Percentiles rank a stretch among this genome's conserved stretches.
Evolutionary conservation across 2,797 vertebrate species (phyloP).

Genomic region (Girardinus metallicus): DNA sequence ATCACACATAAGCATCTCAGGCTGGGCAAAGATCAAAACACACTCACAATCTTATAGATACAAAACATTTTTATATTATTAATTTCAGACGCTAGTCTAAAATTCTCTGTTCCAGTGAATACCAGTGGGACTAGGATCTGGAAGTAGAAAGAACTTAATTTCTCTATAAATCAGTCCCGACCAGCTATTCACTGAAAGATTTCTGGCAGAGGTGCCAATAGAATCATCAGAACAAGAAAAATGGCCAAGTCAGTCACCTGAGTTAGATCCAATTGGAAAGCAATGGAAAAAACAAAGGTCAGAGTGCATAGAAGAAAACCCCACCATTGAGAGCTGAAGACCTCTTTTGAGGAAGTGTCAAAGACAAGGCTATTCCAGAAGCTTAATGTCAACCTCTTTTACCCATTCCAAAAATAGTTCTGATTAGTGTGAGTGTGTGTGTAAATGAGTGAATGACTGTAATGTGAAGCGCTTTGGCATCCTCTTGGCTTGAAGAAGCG

Average conservation of each 20-base stretch:
- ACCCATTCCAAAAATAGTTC: background rate
- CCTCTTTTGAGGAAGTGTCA: background rate
- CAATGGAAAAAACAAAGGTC: background rate
- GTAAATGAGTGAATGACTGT: too few relatives aligned
- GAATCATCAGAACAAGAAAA: background rate
- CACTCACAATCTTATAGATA: background rate
- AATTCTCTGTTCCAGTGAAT: background rate
- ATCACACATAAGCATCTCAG: background rate
- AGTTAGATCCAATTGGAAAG: background rate
- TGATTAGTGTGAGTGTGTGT: too few relatives aligned
- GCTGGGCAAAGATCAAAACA: background rate
- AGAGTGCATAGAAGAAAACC: background rate
- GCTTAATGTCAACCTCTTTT: background rate
- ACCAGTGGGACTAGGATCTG: background rate
- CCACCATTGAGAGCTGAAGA: background rate
- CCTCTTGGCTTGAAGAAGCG: too few relatives aligned
- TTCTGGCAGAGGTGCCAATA: background rate
- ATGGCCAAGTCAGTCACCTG: background rate
- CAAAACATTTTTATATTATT: background rate
- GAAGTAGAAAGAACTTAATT: background rate
- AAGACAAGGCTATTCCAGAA: background rate
- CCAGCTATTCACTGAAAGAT: background rate
- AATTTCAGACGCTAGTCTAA: background rate
- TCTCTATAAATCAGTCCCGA: background rate
- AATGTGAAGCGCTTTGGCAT: too few relatives aligned